Evolutionary conservation across 2,888 invertebrate genomes (phyloP), one percentile per base, ranked within the genome.

Genomic region (Drosophila mettleri): DNA sequence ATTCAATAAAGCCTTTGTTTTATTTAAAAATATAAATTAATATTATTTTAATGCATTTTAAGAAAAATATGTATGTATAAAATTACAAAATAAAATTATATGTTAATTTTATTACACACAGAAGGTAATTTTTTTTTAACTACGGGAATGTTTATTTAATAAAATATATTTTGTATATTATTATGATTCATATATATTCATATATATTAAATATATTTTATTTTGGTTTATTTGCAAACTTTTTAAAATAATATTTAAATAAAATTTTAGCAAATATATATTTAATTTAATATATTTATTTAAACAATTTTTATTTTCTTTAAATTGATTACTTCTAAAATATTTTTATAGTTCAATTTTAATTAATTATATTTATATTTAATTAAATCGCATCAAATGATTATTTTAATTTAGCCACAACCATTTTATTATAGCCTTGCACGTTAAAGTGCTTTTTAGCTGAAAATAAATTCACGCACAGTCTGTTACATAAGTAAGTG

Each of bases 401-500:
- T 0, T 27, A 10, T 24, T 24, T 45, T 16, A 45, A 27, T 27
- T 24, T 27, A 1, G 5, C 10, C 16, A 24, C 10, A 45, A 10
- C 5, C 10, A 0, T 24, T 3, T 43, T 7, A 24, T 43, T 24
- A 24, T 43, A 16, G 43, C 27, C 16, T 45, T 45, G 27, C 27
- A 7, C 6, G n/a, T 10, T 16, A 27, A 14, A 31, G 31, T n/a
- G 31, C 48, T 14, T 3, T 18, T 31, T 18, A 14, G 31, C 48
- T 48, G 33, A 8, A 49, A n/a, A n/a, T 22, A 34, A 49, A 34
- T 38, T 27, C 27, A 27, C 45, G 24, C 10, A 43, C 45, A 33
- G 65, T 46, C 45, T 34, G 27, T 33, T 33, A 27, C 38, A 38
- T 4, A 29, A 45, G 49, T 62, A 41, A 18, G 53, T 53, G 55